These are phyloP conservation scores for Protomyctophum bolini DNA, from an alignment of 2,113 vertebrate genomes.

Conservation along the genomic window DNA sequence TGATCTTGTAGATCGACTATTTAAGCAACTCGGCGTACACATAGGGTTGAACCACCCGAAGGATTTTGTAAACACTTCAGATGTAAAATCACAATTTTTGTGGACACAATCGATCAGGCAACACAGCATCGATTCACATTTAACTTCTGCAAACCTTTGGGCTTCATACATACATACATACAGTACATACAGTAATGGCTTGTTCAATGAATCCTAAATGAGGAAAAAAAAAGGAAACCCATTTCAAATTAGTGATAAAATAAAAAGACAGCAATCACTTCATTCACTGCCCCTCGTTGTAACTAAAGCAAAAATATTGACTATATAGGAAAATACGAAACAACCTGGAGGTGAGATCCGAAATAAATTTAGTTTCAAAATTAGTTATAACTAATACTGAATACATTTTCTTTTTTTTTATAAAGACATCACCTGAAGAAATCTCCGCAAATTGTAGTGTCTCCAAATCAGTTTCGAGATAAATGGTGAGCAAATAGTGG, in stretches of 20 bases:
- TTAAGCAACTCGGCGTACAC: no score
- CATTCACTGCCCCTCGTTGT: conserved; percentile 23
- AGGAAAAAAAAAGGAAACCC: neutral
- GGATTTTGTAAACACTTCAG: conserved; percentile 57
- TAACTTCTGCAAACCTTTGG: neutral
- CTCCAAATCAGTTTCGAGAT: conserved; percentile 2
- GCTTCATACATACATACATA: neutral
- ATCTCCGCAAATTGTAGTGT: conserved; percentile 12
- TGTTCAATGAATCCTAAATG: neutral
- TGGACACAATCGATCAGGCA: conserved; percentile 2
- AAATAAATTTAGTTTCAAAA: conserved; percentile 25
- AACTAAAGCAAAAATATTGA: neutral
- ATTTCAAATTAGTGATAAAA: conserved; percentile 11
- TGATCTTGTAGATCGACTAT: no score
- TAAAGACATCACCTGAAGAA: conserved; percentile 34
- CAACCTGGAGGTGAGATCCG: neutral
- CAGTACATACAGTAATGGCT: conserved; percentile 5
- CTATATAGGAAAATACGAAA: conserved; percentile 1
- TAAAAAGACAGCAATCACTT: neutral
- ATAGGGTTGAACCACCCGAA: conserved; percentile 12
- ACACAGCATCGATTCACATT: conserved; percentile 26
- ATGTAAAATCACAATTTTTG: conserved; percentile 30
- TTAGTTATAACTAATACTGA: neutral
- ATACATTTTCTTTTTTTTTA: conserved; percentile 7
- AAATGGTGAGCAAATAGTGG: conserved; percentile 1